phyloP scores from a whole-genome alignment of 92 coral and sea anemone species.

The Bergia puertoricense region DNA sequence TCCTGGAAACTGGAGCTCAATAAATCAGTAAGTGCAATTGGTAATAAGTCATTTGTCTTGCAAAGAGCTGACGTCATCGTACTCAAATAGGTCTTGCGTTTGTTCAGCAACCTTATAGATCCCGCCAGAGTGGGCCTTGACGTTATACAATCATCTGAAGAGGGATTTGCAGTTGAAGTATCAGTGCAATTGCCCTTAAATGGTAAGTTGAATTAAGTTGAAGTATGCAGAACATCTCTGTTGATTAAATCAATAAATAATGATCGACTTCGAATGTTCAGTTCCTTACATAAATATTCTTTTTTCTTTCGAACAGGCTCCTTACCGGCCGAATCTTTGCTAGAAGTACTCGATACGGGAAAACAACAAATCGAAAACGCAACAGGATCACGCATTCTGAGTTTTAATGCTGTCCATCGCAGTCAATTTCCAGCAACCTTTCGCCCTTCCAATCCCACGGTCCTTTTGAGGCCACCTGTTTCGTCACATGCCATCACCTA shows the following conservation, averaged over 20 bases:
- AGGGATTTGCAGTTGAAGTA: slow-evolving; percentile 14
- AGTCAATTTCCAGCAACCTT: neutral
- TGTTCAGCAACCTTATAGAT: neutral
- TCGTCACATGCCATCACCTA: neutral
- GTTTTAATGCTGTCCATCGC: neutral
- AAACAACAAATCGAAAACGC: slow-evolving; percentile 19
- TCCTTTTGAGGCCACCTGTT: neutral
- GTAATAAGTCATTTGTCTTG: neutral
- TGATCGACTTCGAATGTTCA: neutral
- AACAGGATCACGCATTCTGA: slow-evolving; percentile 10
- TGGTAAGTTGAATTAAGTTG: neutral
- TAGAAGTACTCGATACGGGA: slow-evolving; percentile 1
- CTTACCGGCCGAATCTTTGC: neutral
- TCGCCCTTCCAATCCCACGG: neutral
- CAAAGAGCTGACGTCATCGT: neutral
- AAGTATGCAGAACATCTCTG: neutral
- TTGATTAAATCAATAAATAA: neutral
- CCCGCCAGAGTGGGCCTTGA: neutral
- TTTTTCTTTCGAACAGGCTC: slow-evolving; percentile 6
- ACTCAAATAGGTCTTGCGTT: neutral
- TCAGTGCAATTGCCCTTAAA: neutral
- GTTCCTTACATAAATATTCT: neutral
- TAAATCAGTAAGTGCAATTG: neutral
- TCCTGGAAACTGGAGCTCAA: slow-evolving; percentile 13
- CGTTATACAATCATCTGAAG: slow-evolving; percentile 3